Evolutionary conservation across 2,888 invertebrate genomes (phyloP), one percentile per base, ranked within the genome.

Genomic region (Bombylius discolor): DNA sequence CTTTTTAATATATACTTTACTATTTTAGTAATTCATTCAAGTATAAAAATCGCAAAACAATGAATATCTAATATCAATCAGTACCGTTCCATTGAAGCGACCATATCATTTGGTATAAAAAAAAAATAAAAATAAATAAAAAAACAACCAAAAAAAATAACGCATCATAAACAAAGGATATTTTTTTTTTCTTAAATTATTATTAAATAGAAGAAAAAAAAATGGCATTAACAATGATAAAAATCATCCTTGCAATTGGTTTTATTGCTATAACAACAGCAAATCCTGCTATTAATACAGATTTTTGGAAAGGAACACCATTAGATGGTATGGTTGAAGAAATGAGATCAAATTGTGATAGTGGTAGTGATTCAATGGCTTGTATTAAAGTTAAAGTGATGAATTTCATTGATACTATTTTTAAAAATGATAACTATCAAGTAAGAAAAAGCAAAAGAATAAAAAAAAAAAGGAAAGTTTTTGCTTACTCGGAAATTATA

Each of bases 311-410:
- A 65, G 82, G 81, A 59, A 83, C 83, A 14, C 79, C 82, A 63
- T 80, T 88, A 78, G 84, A 87, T 66, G 77, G 80, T 54, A 79
- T 85, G 75, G 83, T 89, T 51, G 85, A 85, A 66, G 86, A 87
- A 73, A 86, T 87, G 78, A 81, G 83, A 67, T 78, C 78, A 56
- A 83, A 85, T 67, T 90, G 89, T 71, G 78, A 81, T 47, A 82
- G 82, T 64, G 84, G 85, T 64, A 83, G 83, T 64, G 88, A 89
- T 70, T 84, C 86, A 31, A 79, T 88, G 56, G 84, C 88, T 61
- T 90, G 90, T 75, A 82, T 89, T 74, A 89, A 89, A 73, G 86
- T 83, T 77, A 87, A 87, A 71, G 85, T 88, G 61, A 83, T 89
- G 78, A 83, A 84, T 60, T 79, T 88, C 62, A 75, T 89, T 70